These are phyloP conservation scores for Caenorhabditis doughertyi DNA, from an alignment of 2,888 invertebrate genomes.

Conservation along the genomic window DNA sequence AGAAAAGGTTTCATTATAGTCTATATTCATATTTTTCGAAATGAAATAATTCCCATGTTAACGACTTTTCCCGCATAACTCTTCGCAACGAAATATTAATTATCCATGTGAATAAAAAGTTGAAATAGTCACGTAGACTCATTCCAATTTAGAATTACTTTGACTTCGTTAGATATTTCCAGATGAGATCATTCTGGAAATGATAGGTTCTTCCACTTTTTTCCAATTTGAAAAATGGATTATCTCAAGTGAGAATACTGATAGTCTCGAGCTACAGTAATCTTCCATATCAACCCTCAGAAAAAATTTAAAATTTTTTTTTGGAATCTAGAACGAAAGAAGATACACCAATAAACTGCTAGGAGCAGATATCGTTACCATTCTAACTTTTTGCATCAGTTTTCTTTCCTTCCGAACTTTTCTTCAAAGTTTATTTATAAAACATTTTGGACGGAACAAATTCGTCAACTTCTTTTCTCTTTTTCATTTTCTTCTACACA, in stretches of 20 bases:
- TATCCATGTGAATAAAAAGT: constrained; percentile 17
- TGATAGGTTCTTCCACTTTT: constrained; percentile 28
- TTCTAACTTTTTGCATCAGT: no score
- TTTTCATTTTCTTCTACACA: constrained; percentile 7
- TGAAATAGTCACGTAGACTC: constrained; percentile 35
- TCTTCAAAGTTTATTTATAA: background rate
- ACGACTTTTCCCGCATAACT: background rate
- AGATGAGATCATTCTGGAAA: constrained; percentile 29
- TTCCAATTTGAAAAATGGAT: no score
- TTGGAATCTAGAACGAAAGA: no score
- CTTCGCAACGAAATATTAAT: constrained; percentile 4
- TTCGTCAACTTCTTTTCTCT: constrained; percentile 15
- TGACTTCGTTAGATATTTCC: background rate
- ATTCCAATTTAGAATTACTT: background rate
- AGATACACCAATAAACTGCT: no score
- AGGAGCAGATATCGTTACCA: no score
- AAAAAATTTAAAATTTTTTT: no score
- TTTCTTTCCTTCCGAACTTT: no score
- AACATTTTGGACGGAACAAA: background rate
- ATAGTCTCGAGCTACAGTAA: no score
- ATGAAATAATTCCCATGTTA: background rate
- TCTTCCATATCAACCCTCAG: no score
- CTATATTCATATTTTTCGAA: background rate
- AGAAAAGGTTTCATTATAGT: background rate
- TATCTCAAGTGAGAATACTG: no score